Conservation (phyloP, 2,888 invertebrate species). For the Nebria salina region DNA sequence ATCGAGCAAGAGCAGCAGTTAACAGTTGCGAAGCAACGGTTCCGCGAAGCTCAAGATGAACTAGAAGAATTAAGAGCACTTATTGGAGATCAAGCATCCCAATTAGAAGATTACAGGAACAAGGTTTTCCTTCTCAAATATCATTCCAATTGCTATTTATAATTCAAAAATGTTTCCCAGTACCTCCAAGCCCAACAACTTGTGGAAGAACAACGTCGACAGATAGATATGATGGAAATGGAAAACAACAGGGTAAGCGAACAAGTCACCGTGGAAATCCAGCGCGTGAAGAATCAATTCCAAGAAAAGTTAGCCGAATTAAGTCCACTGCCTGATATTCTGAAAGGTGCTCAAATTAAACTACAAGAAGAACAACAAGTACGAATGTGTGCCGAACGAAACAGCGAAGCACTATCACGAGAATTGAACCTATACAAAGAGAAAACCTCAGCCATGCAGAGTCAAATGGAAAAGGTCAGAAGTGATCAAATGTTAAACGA, state of each 20-base stretch:
- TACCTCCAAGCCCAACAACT: slow-evolving; percentile 75
- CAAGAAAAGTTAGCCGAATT: slow-evolving; percentile 78
- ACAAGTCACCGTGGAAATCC: slow-evolving; percentile 76
- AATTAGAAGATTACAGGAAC: slow-evolving; percentile 75
- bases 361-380: slow-evolving; percentile 75
- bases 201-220: slow-evolving; percentile 75
- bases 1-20: slow-evolving; percentile 70
- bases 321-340: slow-evolving; percentile 73
- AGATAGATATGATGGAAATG: slow-evolving; percentile 77
- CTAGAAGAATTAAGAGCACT: slow-evolving; percentile 67
- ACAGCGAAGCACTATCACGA: slow-evolving; percentile 71
- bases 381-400: slow-evolving; percentile 73
- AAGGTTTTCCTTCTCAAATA: slow-evolving; percentile 62
- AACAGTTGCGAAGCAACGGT: slow-evolving; percentile 65
- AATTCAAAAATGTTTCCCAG: slow-evolving; percentile 42
- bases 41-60: slow-evolving; percentile 70
- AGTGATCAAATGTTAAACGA: slow-evolving; percentile 64
- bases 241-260: slow-evolving; percentile 76
- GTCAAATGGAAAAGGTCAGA: slow-evolving; percentile 67
- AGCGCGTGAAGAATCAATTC: slow-evolving; percentile 75
- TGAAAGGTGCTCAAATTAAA: slow-evolving; percentile 74
- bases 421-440: slow-evolving; percentile 72
- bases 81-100: slow-evolving; percentile 73
- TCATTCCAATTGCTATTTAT: slow-evolving; percentile 6
- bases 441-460: slow-evolving; percentile 65